Conservation (phyloP, 1,140 invertebrate genomes). For the Cherax destructor region DNA sequence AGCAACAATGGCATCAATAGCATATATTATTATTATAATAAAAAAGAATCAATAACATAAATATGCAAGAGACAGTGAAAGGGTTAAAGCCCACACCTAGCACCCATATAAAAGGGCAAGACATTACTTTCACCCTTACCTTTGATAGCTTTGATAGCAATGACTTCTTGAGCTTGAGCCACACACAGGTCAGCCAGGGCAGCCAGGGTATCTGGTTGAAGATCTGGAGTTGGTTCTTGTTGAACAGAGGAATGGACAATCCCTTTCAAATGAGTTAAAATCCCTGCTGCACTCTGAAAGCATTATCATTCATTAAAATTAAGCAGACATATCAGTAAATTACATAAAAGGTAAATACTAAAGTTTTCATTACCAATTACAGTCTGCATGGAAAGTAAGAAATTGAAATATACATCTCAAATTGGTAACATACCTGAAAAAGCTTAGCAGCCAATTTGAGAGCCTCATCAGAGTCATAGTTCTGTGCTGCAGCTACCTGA, state of each 20-base stretch:
- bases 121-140: conserved; percentile 79
- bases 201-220: conserved; percentile 92
- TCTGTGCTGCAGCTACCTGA: conserved; percentile 89
- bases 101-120: neutral
- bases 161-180: conserved; percentile 98
- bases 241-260: conserved; percentile 90
- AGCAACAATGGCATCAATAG: no score
- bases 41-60: neutral
- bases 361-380: no score
- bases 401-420: no score
- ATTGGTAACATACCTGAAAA: conserved; percentile 83
- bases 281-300: conserved; percentile 90
- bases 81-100: neutral
- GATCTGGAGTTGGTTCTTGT: conserved; percentile 96
- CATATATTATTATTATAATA: neutral
- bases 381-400: no score
- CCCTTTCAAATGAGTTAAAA: conserved; percentile 92
- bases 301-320: no score
- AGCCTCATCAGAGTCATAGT: conserved; percentile 93
- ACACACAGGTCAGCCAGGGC: conserved; percentile 93
- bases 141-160: conserved; percentile 95
- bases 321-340: no score
- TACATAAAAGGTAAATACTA: no score
- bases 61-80: neutral
- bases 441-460: conserved; percentile 94